Conservation (phyloP, 1,140 invertebrate genomes). For the Galleria mellonella region DNA sequence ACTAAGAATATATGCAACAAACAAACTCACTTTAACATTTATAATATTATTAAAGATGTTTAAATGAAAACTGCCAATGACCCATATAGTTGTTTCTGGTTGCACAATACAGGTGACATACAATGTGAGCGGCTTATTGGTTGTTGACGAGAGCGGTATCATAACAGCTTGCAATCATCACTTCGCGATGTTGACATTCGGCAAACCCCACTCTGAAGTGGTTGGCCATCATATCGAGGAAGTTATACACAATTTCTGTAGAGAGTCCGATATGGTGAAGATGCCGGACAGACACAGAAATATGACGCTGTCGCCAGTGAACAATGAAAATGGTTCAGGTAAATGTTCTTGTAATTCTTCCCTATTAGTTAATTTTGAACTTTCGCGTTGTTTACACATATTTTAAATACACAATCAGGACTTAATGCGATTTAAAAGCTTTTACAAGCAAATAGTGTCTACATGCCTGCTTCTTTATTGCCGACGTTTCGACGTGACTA, state of each 20-base stretch:
- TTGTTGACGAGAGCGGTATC: constrained; percentile 76
- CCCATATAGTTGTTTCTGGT: too few relatives aligned
- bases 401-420: too few relatives aligned
- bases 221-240: constrained; percentile 76
- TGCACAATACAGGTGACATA: constrained; percentile 78
- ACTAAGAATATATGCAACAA: too few relatives aligned
- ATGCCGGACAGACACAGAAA: constrained; percentile 56
- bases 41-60: too few relatives aligned
- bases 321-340: constrained; percentile 67
- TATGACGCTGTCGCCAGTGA: constrained; percentile 70
- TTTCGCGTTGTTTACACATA: too few relatives aligned
- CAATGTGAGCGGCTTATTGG: constrained; percentile 81
- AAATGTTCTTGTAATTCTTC: background rate
- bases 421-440: too few relatives aligned
- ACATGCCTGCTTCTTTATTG: too few relatives aligned
- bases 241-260: constrained; percentile 74
- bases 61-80: too few relatives aligned
- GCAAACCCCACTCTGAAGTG: constrained; percentile 77
- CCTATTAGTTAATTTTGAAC: too few relatives aligned
- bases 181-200: constrained; percentile 79
- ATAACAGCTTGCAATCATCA: constrained; percentile 81
- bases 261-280: constrained; percentile 57
- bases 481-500: too few relatives aligned
- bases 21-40: too few relatives aligned
- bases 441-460: too few relatives aligned